These are phyloP conservation scores for Pimephales promelas DNA, from an alignment of 2,113 vertebrate species.

Conservation along the genomic window DNA sequence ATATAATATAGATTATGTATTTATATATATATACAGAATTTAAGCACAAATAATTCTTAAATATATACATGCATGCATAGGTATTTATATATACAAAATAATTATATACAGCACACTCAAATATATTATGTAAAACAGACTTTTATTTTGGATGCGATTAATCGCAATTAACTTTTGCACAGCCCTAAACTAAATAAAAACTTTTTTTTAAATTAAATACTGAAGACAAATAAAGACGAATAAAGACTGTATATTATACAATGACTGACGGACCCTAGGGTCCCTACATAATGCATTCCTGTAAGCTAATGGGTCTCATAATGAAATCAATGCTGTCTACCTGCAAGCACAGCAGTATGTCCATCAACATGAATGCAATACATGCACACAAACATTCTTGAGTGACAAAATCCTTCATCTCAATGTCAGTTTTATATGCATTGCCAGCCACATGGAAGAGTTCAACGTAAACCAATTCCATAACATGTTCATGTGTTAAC, in stretches of 20 bases:
- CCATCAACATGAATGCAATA: slow-evolving; percentile 4
- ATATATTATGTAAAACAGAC: too few relatives aligned
- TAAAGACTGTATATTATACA: neutral
- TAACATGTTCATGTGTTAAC: neutral
- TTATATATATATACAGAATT: too few relatives aligned
- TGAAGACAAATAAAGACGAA: neutral
- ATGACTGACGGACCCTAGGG: neutral
- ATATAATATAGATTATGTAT: too few relatives aligned
- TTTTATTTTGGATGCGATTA: too few relatives aligned
- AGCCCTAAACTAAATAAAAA: too few relatives aligned
- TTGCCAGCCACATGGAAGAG: neutral
- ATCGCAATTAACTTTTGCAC: too few relatives aligned
- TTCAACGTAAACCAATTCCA: neutral
- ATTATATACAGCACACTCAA: too few relatives aligned
- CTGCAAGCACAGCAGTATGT: neutral
- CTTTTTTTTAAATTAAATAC: too few relatives aligned
- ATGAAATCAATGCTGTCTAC: slow-evolving; percentile 14
- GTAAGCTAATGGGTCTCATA: slow-evolving; percentile 4
- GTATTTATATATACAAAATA: too few relatives aligned
- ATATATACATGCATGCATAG: too few relatives aligned
- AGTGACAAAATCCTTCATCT: slow-evolving; percentile 25
- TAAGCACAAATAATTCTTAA: too few relatives aligned
- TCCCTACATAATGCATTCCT: neutral
- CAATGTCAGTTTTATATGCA: neutral
- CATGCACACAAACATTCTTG: neutral